Percentiles rank a stretch among this genome's conserved stretches.
Conservation (phyloP, 2,797 vertebrate genomes). For the Scyliorhinus canicula region DNA sequence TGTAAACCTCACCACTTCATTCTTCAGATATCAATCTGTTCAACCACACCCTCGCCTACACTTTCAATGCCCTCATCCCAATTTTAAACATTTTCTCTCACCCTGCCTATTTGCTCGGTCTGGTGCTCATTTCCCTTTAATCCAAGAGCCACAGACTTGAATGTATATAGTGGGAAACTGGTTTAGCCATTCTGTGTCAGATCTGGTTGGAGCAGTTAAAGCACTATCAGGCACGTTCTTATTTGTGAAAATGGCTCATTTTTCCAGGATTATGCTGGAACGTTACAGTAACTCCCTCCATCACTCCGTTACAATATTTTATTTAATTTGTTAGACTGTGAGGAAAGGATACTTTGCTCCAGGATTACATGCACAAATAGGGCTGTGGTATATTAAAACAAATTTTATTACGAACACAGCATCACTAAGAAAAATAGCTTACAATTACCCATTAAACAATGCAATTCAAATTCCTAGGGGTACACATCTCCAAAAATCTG, state of each 20-base stretch:
- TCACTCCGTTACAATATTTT: too few species aligned
- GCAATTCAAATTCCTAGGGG: too few species aligned
- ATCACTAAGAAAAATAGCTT: too few species aligned
- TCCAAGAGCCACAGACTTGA: not conserved
- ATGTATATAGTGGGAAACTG: not conserved
- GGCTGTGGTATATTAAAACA: too few species aligned
- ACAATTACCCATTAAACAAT: too few species aligned
- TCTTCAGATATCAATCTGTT: not conserved
- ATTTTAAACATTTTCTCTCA: not conserved
- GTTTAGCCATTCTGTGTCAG: not conserved
- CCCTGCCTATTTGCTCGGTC: not conserved
- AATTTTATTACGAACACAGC: too few species aligned
- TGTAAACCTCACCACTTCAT: not conserved
- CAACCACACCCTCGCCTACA: not conserved
- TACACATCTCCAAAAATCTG: too few species aligned
- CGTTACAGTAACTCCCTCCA: not conserved
- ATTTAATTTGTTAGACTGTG: too few species aligned
- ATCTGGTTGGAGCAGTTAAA: not conserved
- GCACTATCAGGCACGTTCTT: not conserved
- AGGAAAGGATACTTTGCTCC: too few species aligned
- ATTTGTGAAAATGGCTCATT: not conserved
- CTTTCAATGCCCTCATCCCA: not conserved
- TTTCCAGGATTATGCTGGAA: not conserved
- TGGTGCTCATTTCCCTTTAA: not conserved
- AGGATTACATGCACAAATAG: too few species aligned